Percentiles rank a stretch among this genome's conserved stretches.
phyloP scores from a whole-genome alignment of 2,113 vertebrate species.

The Thalassarche chlororhynchos region DNA sequence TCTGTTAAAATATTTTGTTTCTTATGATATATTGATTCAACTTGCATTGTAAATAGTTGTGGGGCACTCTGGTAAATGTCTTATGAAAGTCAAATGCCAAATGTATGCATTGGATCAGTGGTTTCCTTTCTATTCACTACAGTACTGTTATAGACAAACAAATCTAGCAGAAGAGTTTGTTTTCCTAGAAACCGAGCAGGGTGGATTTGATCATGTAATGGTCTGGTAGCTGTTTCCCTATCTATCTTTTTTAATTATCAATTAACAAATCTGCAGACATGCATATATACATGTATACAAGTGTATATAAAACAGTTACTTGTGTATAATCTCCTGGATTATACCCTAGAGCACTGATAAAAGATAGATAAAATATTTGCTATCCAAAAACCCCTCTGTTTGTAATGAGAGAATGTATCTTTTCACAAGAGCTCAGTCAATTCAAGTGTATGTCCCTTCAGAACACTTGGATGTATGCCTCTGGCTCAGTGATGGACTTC shows the following conservation, averaged over 20 bases:
- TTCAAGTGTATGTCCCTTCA: background rate
- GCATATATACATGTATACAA: background rate
- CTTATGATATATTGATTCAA: background rate
- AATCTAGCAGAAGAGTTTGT: background rate
- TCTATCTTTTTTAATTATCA: background rate
- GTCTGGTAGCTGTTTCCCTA: background rate
- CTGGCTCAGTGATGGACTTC: background rate
- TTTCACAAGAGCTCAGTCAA: background rate
- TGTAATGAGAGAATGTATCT: background rate
- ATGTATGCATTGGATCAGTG: background rate
- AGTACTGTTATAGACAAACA: background rate
- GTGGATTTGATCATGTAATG: background rate
- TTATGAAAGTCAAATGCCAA: background rate
- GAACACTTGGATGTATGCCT: background rate
- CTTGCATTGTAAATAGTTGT: background rate
- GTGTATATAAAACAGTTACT: background rate
- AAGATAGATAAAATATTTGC: background rate
- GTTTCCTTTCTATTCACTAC: background rate
- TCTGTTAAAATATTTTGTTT: background rate
- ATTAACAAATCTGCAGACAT: background rate
- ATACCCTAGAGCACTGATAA: background rate
- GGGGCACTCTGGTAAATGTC: background rate
- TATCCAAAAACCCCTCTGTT: background rate
- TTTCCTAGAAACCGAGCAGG: background rate
- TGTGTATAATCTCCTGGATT: background rate